Percentiles rank a stretch among this genome's conserved stretches.
These are phyloP conservation scores for Ischnura elegans DNA, from an alignment of 2,888 invertebrate genomes.

Conservation along the genomic window DNA sequence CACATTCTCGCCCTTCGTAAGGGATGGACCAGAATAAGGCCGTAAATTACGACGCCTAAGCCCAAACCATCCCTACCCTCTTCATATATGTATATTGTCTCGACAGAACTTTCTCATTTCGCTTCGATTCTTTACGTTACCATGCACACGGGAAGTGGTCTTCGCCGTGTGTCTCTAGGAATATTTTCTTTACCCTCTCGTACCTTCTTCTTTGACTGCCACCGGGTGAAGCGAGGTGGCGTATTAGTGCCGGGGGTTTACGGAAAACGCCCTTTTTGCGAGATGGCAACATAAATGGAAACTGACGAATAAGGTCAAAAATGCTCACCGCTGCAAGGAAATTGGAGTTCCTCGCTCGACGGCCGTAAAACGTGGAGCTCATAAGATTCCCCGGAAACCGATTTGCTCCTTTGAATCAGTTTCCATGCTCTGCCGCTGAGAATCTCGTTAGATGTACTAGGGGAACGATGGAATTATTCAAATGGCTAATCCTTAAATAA, in stretches of 20 bases:
- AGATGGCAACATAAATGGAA: neutral
- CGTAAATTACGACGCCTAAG: slow-evolving; percentile 39
- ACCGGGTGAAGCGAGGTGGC: neutral
- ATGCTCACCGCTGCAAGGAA: neutral
- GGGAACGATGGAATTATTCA: no score
- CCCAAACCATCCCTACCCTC: neutral
- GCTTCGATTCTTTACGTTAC: slow-evolving; percentile 59
- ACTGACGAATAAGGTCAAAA: neutral
- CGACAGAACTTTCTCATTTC: slow-evolving; percentile 60
- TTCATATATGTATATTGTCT: slow-evolving; percentile 66
- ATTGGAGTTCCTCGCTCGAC: neutral
- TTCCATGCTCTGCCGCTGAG: neutral
- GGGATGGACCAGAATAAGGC: slow-evolving; percentile 40
- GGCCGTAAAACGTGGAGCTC: neutral
- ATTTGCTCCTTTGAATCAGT: neutral
- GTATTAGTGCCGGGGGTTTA: neutral
- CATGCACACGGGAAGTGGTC: slow-evolving; percentile 50
- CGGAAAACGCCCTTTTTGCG: neutral
- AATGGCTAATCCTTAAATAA: no score
- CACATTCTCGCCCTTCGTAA: neutral
- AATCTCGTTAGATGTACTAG: no score
- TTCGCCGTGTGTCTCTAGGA: neutral
- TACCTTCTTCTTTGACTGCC: neutral
- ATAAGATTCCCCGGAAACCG: neutral
- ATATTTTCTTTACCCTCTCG: no score